Evolutionary conservation across 2,888 invertebrate species (phyloP).

Genomic region (Ophion obscuratus): DNA sequence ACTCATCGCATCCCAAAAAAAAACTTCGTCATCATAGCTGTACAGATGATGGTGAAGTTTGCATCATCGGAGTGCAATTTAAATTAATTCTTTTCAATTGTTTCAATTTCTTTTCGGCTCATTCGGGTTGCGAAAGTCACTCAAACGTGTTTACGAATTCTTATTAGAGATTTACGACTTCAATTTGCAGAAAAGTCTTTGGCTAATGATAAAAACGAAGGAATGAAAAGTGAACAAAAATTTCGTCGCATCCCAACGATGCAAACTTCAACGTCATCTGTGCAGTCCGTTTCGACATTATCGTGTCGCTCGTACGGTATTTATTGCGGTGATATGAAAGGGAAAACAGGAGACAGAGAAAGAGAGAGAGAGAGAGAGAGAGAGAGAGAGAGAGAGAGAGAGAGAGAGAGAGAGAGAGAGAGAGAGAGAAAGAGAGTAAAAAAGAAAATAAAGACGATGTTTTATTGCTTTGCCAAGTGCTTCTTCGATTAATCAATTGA

Average conservation of each 20-base stretch:
- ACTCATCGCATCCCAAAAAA: background rate
- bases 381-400: constrained; percentile 17
- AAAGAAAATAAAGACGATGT: background rate
- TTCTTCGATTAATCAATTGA: constrained; percentile 52
- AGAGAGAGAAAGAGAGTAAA: constrained; percentile 8
- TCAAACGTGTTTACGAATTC: too few relatives aligned
- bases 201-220: too few relatives aligned
- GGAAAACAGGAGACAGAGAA: constrained; percentile 19
- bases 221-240: too few relatives aligned
- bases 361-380: constrained; percentile 18
- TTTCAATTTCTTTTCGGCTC: too few relatives aligned
- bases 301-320: constrained; percentile 34
- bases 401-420: constrained; percentile 14
- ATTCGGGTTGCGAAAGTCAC: too few relatives aligned
- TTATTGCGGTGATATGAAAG: constrained; percentile 60
- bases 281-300: constrained; percentile 48
- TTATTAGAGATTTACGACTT: too few relatives aligned
- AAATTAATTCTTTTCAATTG: too few relatives aligned
- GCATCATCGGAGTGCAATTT: too few relatives aligned
- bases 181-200: too few relatives aligned
- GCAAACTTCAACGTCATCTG: constrained; percentile 14
- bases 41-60: background rate
- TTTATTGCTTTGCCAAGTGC: constrained; percentile 61
- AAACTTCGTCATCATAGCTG: background rate
- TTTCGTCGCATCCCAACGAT: background rate